Evolutionary conservation across 2,797 vertebrate genomes (phyloP).

Genomic region (Protonibea diacanthus): DNA sequence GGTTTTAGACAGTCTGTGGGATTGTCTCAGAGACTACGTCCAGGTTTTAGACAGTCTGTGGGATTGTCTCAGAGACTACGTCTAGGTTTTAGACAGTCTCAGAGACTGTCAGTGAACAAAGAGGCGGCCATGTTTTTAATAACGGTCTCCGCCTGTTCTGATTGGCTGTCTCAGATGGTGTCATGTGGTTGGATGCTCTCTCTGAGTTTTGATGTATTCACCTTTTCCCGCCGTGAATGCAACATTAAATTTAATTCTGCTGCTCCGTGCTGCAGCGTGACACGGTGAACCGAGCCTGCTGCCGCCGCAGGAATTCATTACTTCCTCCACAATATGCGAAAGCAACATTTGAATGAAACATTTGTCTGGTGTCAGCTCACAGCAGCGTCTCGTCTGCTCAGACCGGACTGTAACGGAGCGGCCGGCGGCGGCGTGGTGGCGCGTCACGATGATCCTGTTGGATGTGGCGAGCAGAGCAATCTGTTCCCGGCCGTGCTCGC

Average conservation of each 20-base stretch:
- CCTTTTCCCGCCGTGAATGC: constrained; percentile 89
- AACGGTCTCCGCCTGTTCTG: constrained; percentile 89
- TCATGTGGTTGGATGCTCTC: constrained; percentile 86
- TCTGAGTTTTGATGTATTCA: constrained; percentile 95
- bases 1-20: too few relatives aligned
- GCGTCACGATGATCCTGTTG: constrained; percentile 83
- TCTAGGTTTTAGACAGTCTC: too few relatives aligned
- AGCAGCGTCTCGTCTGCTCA: constrained; percentile 86
- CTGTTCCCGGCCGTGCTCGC: constrained; percentile 74
- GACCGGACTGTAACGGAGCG: constrained; percentile 82
- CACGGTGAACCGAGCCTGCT: constrained; percentile 89
- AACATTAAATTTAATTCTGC: constrained; percentile 99
- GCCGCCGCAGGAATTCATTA: constrained; percentile 94
- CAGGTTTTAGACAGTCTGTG: too few relatives aligned
- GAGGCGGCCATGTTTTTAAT: constrained; percentile 89
- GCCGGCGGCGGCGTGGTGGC: constrained; percentile 73
- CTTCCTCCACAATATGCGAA: constrained; percentile 95
- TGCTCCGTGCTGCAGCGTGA: constrained; percentile 86
- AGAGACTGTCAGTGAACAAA: too few relatives aligned
- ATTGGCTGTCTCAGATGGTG: constrained; percentile 93
- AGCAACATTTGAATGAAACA: constrained; percentile 99
- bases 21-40: too few relatives aligned
- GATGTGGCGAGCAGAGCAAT: constrained; percentile 79
- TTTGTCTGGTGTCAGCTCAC: constrained; percentile 98
- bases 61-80: too few relatives aligned